Evolutionary conservation across 1,140 invertebrate species (phyloP).

Genomic region (Nymphalis io): DNA sequence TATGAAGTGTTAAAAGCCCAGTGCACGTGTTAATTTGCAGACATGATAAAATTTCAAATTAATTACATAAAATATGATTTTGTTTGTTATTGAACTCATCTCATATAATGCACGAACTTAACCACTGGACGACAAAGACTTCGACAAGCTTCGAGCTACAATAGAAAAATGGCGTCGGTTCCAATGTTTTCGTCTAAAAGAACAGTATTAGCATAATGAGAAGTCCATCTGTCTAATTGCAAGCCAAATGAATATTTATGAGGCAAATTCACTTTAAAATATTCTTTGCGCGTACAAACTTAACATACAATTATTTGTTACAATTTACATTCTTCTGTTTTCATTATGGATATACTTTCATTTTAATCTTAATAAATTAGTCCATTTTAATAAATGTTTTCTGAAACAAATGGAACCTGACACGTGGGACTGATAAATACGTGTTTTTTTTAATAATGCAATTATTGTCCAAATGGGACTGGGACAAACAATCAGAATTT

Average conservation of each 20-base stretch:
- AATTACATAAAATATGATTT: no score
- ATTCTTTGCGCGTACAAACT: constrained; percentile 27
- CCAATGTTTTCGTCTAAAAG: constrained; percentile 26
- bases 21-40: no score
- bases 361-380: background rate
- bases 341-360: background rate
- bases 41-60: background rate
- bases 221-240: constrained; percentile 48
- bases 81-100: no score
- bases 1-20: background rate
- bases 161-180: constrained; percentile 21
- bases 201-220: constrained; percentile 39
- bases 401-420: no score
- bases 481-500: no score
- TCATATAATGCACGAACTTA: no score
- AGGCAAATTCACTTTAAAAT: constrained; percentile 35
- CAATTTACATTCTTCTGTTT: background rate
- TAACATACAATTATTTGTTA: constrained; percentile 2
- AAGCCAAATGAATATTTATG: constrained; percentile 42
- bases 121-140: no score
- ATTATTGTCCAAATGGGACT: no score
- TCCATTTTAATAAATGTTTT: background rate
- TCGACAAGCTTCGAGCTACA: background rate
- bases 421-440: no score
- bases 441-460: no score